A percentile compares a stretch with the other conserved stretches of the same genome.
Conservation (phyloP, 2,888 invertebrate genomes). For the Thumatha senex region DNA sequence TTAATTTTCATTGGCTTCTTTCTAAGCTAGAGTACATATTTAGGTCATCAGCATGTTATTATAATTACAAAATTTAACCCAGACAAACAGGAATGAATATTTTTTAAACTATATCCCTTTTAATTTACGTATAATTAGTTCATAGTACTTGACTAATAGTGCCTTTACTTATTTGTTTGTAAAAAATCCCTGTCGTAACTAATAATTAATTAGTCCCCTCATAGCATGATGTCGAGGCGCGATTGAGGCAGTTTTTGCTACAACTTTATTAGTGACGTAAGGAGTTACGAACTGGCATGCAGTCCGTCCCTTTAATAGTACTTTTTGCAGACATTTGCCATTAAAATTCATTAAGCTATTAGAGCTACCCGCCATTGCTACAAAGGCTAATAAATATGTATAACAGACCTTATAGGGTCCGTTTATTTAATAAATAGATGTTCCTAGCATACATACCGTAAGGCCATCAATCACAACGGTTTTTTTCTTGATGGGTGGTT, state of each 20-base stretch:
- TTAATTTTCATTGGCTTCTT: no score
- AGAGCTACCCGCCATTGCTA: no score
- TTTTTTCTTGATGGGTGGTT: constrained; percentile 3
- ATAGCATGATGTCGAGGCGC: background rate
- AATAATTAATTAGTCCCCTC: background rate
- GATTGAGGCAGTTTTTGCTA: background rate
- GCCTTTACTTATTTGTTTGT: no score
- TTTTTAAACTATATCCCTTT: background rate
- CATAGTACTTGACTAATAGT: no score
- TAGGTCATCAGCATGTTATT: no score
- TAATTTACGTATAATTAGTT: no score
- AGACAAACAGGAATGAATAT: no score
- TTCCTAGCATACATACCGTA: background rate
- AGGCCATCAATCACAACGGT: constrained; percentile 4
- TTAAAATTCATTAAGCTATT: constrained; percentile 10
- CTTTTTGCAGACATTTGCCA: background rate
- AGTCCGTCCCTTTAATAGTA: no score
- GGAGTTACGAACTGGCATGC: background rate
- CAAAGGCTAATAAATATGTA: constrained; percentile 14
- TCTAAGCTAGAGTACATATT: no score
- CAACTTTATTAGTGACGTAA: background rate
- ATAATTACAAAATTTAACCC: no score
- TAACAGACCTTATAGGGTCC: constrained; percentile 1
- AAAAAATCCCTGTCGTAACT: background rate
- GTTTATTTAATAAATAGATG: constrained; percentile 7